Evolutionary conservation across 2,113 vertebrate genomes (phyloP).

Genomic region (Mandrillus leucophaeus): DNA sequence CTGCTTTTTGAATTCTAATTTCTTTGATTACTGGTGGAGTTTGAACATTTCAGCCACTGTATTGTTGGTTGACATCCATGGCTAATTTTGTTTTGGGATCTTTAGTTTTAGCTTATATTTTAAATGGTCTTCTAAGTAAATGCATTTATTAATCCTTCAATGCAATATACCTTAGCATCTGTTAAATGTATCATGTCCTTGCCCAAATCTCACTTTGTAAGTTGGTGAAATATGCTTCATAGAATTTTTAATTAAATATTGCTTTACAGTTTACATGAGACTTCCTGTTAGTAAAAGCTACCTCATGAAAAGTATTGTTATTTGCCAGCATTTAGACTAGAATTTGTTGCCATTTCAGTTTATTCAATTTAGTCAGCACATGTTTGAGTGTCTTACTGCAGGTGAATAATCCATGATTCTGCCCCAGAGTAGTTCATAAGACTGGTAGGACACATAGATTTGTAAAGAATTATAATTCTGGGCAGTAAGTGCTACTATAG

Average conservation of each 20-base stretch:
- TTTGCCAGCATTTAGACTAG: neutral
- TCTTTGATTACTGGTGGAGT: neutral
- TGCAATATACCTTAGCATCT: neutral
- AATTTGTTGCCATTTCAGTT: neutral
- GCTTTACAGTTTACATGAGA: neutral
- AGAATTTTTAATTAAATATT: neutral
- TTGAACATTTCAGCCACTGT: neutral
- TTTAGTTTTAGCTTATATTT: neutral
- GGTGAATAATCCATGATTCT: neutral
- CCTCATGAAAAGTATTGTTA: neutral
- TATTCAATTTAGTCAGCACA: neutral
- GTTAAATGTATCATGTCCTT: neutral
- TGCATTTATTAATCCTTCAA: neutral
- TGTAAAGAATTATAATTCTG: neutral
- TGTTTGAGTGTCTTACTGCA: neutral
- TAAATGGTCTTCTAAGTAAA: neutral
- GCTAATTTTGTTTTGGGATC: neutral
- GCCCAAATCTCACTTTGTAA: neutral
- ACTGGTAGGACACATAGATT: neutral
- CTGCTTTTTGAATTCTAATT: neutral
- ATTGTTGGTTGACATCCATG: neutral
- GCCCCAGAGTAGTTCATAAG: neutral
- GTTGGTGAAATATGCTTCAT: neutral
- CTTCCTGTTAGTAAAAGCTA: neutral
- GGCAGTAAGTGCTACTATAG: neutral